These are phyloP conservation scores for Digitonthophagus gazella DNA, from an alignment of 2,888 invertebrate genomes.

Conservation along the genomic window DNA sequence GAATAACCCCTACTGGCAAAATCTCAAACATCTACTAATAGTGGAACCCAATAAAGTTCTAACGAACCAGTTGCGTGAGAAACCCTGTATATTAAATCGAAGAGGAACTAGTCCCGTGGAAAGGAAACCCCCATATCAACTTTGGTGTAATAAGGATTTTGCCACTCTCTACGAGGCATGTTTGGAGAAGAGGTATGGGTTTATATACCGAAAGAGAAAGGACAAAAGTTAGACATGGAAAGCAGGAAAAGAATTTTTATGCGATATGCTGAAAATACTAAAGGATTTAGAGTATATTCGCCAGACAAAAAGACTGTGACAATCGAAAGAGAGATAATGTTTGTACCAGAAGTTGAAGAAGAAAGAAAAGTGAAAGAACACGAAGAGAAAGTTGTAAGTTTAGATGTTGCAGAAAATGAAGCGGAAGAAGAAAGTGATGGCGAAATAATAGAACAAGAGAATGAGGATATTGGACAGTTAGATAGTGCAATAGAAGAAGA, in stretches of 20 bases:
- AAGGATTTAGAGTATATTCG: no score
- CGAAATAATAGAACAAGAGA: no score
- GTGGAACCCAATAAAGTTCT: no score
- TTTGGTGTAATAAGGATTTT: slow-evolving; percentile 39
- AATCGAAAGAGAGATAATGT: slow-evolving; percentile 31
- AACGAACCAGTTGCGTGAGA: no score
- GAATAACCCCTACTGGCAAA: no score
- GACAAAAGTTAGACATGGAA: slow-evolving; percentile 31
- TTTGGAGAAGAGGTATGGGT: slow-evolving; percentile 33
- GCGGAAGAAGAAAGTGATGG: no score
- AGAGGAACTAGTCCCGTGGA: slow-evolving; percentile 25
- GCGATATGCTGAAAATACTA: slow-evolving; percentile 29
- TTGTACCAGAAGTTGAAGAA: slow-evolving; percentile 21
- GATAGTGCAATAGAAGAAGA: no score
- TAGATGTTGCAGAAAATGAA: slow-evolving; percentile 6
- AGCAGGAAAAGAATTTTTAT: slow-evolving; percentile 29
- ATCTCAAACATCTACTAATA: no score
- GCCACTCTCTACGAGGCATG: no score
- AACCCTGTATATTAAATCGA: slow-evolving; percentile 33
- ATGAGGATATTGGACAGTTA: no score
- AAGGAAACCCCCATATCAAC: slow-evolving; percentile 41
- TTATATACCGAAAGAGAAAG: slow-evolving; percentile 32
- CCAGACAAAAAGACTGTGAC: slow-evolving; percentile 29
- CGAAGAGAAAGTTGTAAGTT: slow-evolving; percentile 13
- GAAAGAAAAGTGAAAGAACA: no score